Conservation (phyloP, 2,797 vertebrate species). For the Spea hammondii region DNA sequence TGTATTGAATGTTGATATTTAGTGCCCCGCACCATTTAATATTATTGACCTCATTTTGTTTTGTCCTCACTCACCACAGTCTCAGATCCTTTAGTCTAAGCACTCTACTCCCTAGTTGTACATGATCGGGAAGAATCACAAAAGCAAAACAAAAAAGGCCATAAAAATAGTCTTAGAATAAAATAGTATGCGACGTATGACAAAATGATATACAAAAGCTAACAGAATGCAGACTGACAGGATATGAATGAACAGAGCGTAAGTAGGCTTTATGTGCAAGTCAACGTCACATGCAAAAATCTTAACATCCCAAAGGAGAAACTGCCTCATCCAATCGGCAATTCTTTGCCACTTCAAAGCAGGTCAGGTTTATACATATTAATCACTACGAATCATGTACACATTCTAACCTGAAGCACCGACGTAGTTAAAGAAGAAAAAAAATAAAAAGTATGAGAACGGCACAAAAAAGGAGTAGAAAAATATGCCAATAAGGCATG, state of each 20-base stretch:
- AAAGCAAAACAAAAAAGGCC: too few relatives aligned
- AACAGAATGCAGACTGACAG: not conserved
- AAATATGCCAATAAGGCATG: not conserved
- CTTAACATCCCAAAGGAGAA: conserved; percentile 40
- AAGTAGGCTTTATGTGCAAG: conserved; percentile 12
- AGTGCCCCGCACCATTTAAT: too few relatives aligned
- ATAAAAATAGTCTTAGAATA: too few relatives aligned
- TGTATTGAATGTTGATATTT: too few relatives aligned
- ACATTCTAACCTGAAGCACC: conserved; percentile 16
- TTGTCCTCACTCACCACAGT: too few relatives aligned
- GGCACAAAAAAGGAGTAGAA: too few relatives aligned
- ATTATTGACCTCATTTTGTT: too few relatives aligned
- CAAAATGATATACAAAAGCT: too few relatives aligned
- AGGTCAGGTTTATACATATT: conserved; percentile 48
- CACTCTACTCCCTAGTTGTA: too few relatives aligned
- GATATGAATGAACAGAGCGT: conserved; percentile 5
- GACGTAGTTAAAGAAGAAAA: not conserved
- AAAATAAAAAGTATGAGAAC: not conserved
- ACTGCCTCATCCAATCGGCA: conserved; percentile 44
- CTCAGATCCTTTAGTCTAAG: too few relatives aligned
- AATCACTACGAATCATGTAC: conserved; percentile 40
- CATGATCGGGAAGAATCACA: too few relatives aligned
- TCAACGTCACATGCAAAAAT: conserved; percentile 24
- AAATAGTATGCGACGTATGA: too few relatives aligned
- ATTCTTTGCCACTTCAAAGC: conserved; percentile 38